Evolutionary conservation across 2,888 invertebrate species (phyloP).

Genomic region (Cheilosia urbana): DNA sequence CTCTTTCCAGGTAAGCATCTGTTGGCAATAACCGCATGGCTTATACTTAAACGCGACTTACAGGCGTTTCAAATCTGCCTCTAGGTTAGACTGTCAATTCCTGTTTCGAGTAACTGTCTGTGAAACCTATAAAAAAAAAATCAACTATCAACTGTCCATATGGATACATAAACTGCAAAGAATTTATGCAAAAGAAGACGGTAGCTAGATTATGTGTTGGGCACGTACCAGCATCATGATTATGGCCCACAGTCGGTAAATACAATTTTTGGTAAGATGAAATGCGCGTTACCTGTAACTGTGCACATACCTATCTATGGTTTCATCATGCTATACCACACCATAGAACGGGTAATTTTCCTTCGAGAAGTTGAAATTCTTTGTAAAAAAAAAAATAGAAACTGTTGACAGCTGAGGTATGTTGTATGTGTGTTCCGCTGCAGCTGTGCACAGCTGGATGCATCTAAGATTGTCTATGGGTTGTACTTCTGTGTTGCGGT

Average conservation of each 20-base stretch:
- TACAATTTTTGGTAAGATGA: constrained; percentile 29
- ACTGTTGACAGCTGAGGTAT: constrained; percentile 19
- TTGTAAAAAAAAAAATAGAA: constrained; percentile 1
- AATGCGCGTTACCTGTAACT: constrained; percentile 21
- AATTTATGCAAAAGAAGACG: constrained; percentile 65
- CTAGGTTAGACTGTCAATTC: constrained; percentile 33
- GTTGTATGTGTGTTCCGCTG: constrained; percentile 13
- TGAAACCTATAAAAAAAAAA: constrained; percentile 42
- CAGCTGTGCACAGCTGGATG: constrained; percentile 61
- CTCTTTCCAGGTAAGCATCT: constrained; percentile 53
- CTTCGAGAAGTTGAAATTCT: constrained; percentile 57
- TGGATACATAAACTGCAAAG: constrained; percentile 48
- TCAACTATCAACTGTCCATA: constrained; percentile 10
- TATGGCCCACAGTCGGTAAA: constrained; percentile 18
- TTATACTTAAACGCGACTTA: not conserved
- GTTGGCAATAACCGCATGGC: not conserved
- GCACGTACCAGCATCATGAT: constrained; percentile 11
- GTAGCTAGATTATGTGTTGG: constrained; percentile 15
- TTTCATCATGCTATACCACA: constrained; percentile 27
- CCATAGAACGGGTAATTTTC: constrained; percentile 41
- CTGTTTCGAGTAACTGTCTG: constrained; percentile 48
- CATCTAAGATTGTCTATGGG: not conserved
- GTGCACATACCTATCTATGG: constrained; percentile 7
- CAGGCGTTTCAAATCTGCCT: not conserved
- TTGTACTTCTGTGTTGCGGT: not conserved